A percentile compares a stretch with the other conserved stretches of the same genome.
phyloP scores from a whole-genome alignment of 2,797 vertebrate species.

The Danio jaintianensis region DNA sequence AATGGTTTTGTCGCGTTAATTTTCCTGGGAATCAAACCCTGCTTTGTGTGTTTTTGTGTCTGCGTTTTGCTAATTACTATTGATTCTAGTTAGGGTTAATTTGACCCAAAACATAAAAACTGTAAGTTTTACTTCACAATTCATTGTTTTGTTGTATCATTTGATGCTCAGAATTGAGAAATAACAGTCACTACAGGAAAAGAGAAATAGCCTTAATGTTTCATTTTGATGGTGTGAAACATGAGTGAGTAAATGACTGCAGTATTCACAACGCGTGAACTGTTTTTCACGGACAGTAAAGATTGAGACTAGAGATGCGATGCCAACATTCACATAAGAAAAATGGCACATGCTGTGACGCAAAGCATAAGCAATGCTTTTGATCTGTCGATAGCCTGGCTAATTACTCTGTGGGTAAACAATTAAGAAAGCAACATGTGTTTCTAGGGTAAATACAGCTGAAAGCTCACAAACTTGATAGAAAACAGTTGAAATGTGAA shows the following conservation, averaged over 20 bases:
- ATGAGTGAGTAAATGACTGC: neutral
- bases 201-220: neutral
- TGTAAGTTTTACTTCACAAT: no score
- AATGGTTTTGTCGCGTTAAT: no score
- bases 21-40: no score
- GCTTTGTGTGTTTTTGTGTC: no score
- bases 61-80: no score
- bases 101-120: no score
- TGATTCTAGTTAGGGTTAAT: no score
- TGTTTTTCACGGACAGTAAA: neutral
- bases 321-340: neutral
- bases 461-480: neutral
- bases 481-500: conserved; percentile 11
- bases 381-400: neutral
- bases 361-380: neutral
- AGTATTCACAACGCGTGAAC: neutral
- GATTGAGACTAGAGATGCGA: neutral
- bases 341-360: neutral
- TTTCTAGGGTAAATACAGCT: neutral
- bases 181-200: no score
- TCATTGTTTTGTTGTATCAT: no score
- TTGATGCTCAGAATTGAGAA: no score
- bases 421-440: conserved; percentile 1
- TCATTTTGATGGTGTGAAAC: neutral
- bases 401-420: neutral